Evolutionary conservation across 2,113 vertebrate genomes (phyloP), one percentile per base, ranked within the genome.

Genomic region (Euleptes europaea): DNA sequence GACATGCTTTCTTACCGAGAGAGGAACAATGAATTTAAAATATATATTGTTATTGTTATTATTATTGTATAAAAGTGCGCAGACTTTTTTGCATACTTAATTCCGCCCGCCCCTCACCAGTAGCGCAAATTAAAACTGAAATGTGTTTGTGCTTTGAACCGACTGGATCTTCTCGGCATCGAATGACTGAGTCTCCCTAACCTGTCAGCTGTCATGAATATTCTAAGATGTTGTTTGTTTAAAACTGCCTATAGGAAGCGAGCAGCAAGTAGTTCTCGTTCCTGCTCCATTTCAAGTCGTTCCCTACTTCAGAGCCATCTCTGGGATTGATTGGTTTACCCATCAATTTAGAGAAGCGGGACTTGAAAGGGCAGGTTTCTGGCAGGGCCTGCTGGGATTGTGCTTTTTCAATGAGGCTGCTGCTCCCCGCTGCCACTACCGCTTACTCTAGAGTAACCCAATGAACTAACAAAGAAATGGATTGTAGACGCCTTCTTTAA

Each of bases 201-300:
- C 78, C 67, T 85, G 86, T 75, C 88, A 88, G 47, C 60, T 90
- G 49, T 42, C 15, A 35, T 83, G 92, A 88, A 89, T 92, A 91
- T 84, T 70, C 0, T 1, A 88, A 90, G 84, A 89, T 4, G 19
- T 79, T 63, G 73, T 77, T 88, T 85, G 44, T 76, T 93, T 93
- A 77, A 86, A 91, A 88, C 77, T 82, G 13, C 8, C 60, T 87
- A 63, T 85, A 84, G 87, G 89, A 57, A 63, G 31, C 15, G 90
- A 84, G 86, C 63, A 63, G 35, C 40, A 93, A 90, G 35, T 31
- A 89, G 87, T 40, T 1, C n/a, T 84, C 76, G 57, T 23, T 90
- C 38, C 81, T 79, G 3, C 12, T 82, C 23, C 72, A 0, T 81
- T 83, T 90, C 26, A 10, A 79, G 72, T 14, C 63, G 33, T 15